Conservation (phyloP, 1,140 invertebrate species). For the Adelges cooleyi region DNA sequence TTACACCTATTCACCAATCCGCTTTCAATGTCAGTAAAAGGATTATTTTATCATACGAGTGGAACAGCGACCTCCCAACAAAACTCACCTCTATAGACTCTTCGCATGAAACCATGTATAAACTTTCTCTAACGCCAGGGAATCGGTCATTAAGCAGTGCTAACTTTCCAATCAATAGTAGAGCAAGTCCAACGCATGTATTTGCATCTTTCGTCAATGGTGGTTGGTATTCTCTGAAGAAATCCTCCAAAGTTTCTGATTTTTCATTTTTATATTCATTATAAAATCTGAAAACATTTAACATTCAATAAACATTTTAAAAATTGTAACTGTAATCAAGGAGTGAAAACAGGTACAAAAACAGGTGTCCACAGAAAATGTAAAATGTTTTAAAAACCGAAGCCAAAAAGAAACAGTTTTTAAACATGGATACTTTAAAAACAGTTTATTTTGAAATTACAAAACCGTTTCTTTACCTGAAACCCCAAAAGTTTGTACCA, state of each 20-base stretch:
- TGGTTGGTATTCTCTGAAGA: slow-evolving; percentile 62
- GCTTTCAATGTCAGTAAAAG: no score
- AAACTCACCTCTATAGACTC: slow-evolving; percentile 65
- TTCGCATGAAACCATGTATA: slow-evolving; percentile 74
- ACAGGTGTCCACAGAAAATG: not conserved
- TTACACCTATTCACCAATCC: no score
- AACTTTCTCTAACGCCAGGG: slow-evolving; percentile 50
- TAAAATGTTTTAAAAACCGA: not conserved
- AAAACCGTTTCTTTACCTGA: no score
- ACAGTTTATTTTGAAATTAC: no score
- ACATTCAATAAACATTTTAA: no score
- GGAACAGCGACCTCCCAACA: no score
- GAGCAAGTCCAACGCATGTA: slow-evolving; percentile 76
- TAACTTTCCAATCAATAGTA: slow-evolving; percentile 58
- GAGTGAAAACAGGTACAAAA: not conserved
- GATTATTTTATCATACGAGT: no score
- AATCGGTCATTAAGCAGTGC: slow-evolving; percentile 42
- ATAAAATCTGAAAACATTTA: slow-evolving; percentile 55
- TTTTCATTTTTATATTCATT: slow-evolving; percentile 53
- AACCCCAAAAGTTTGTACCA: not conserved
- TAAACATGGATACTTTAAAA: no score
- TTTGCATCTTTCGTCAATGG: slow-evolving; percentile 63
- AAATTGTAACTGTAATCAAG: not conserved
- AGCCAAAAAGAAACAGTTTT: no score
- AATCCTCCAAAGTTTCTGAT: slow-evolving; percentile 48